phyloP scores from a whole-genome alignment of 2,888 invertebrate species.

The Sphaerophoria taeniata region DNA sequence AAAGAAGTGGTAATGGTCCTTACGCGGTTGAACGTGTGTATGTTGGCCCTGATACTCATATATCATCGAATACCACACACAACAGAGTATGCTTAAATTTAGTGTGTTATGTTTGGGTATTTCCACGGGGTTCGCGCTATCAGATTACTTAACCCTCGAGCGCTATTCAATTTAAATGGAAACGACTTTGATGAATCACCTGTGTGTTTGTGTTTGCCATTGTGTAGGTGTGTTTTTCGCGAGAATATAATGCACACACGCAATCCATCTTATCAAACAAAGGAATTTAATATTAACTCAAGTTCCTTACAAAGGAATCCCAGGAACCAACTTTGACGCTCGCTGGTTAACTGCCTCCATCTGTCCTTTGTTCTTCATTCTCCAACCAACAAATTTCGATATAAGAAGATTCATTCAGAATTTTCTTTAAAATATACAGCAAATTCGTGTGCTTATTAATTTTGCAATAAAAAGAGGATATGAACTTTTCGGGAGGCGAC shows the following conservation, averaged over 20 bases:
- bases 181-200: conserved; percentile 66
- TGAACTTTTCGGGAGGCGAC: conserved; percentile 37
- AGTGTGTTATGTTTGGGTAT: not conserved
- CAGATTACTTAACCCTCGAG: conserved; percentile 64
- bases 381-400: not conserved
- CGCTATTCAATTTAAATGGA: conserved; percentile 61
- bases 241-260: conserved; percentile 29
- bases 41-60: too few relatives aligned
- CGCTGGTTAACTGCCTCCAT: not conserved
- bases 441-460: conserved; percentile 43
- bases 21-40: too few relatives aligned
- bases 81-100: not conserved
- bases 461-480: conserved; percentile 27
- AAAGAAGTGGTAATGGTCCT: too few relatives aligned
- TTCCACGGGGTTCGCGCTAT: conserved; percentile 23
- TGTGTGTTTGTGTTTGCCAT: conserved; percentile 13
- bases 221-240: not conserved
- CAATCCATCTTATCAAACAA: conserved; percentile 60
- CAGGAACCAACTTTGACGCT: not conserved
- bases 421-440: conserved; percentile 19
- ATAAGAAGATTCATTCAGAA: conserved; percentile 11
- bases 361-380: not conserved
- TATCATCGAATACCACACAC: too few relatives aligned
- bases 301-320: not conserved
- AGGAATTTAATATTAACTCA: conserved; percentile 65